phyloP scores from a whole-genome alignment of 1,140 invertebrate genomes.

The Bombus confusus region DNA sequence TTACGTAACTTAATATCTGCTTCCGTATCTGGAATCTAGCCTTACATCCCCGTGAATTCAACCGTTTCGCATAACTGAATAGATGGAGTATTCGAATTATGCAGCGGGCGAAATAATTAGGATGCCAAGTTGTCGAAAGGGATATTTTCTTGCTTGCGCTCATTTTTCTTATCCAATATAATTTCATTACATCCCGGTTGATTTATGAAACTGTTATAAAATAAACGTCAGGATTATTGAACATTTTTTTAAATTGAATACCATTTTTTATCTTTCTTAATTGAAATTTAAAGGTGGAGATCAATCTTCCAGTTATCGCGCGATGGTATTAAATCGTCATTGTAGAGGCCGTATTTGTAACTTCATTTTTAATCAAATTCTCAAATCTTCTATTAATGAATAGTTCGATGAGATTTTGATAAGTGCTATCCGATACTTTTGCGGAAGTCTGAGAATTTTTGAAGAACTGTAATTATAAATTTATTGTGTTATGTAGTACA shows the following conservation, averaged over 20 bases:
- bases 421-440: no score
- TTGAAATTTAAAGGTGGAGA: not conserved
- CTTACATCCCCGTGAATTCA: constrained; percentile 3
- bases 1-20: constrained; percentile 38
- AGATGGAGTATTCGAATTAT: constrained; percentile 33
- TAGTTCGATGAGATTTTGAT: no score
- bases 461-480: not conserved
- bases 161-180: not conserved
- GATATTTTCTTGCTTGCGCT: not conserved
- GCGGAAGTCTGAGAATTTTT: no score
- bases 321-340: not conserved
- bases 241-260: not conserved
- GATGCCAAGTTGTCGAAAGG: not conserved
- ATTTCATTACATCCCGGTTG: not conserved
- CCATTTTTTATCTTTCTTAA: not conserved
- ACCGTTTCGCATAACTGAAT: constrained; percentile 43
- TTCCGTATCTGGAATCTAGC: constrained; percentile 28
- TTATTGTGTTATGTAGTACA: not conserved
- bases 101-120: constrained; percentile 40
- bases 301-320: not conserved
- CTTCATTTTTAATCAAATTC: no score
- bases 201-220: not conserved
- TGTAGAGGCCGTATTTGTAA: not conserved
- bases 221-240: not conserved
- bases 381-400: no score